Percentiles rank a stretch among this genome's conserved stretches.
phyloP scores from a whole-genome alignment of 2,888 invertebrate genomes.

The Apotomis betuletana region DNA sequence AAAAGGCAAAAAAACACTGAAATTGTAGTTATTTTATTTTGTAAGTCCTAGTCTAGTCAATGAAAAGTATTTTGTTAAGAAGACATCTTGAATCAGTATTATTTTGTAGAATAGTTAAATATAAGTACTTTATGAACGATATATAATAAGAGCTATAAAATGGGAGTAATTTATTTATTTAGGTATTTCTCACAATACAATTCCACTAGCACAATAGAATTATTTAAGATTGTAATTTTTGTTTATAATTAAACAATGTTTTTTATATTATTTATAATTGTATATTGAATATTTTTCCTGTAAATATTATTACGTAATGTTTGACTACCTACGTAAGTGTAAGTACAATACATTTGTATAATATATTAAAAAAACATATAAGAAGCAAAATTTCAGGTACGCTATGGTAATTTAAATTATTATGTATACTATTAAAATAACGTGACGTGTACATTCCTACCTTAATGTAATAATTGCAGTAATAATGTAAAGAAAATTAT shows the following conservation, averaged over 20 bases:
- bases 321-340: not conserved
- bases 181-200: too few relatives aligned
- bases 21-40: constrained; percentile 17
- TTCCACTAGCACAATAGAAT: too few relatives aligned
- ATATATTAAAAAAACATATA: constrained; percentile 36
- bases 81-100: constrained; percentile 54
- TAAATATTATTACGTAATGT: constrained; percentile 25
- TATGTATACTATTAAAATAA: constrained; percentile 41
- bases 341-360: constrained; percentile 35
- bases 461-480: constrained; percentile 28
- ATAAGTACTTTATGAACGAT: constrained; percentile 19
- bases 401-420: constrained; percentile 47
- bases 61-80: constrained; percentile 27
- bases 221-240: too few relatives aligned
- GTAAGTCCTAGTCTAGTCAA: constrained; percentile 39
- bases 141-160: not conserved
- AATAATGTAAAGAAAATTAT: constrained; percentile 42
- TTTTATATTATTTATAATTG: constrained; percentile 7
- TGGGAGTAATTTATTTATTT: not conserved
- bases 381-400: constrained; percentile 12
- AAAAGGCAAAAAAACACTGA: not conserved
- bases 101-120: constrained; percentile 41
- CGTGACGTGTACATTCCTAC: constrained; percentile 38
- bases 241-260: not conserved
- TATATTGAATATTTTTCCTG: constrained; percentile 8